phyloP scores from a whole-genome alignment of 2,888 invertebrate genomes.

The Endotricha flammealis region DNA sequence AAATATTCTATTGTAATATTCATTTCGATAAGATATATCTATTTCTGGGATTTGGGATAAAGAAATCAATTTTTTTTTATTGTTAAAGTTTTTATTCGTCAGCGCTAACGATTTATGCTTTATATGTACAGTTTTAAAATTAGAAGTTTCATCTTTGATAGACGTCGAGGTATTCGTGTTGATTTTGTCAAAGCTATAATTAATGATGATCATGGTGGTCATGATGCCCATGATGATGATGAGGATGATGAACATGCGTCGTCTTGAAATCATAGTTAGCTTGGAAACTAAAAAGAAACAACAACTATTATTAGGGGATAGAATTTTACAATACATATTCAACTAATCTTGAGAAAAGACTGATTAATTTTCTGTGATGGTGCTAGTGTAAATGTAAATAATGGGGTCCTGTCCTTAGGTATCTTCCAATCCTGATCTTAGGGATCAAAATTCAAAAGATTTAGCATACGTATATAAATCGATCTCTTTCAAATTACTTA shows the following conservation, averaged over 20 bases:
- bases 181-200: conserved; percentile 33
- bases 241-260: conserved; percentile 44
- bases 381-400: too few relatives aligned
- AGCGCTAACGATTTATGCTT: conserved; percentile 38
- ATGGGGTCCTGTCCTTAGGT: too few relatives aligned
- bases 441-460: too few relatives aligned
- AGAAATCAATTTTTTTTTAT: conserved; percentile 2
- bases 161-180: conserved; percentile 31
- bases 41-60: neutral
- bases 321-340: too few relatives aligned
- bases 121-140: conserved; percentile 20
- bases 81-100: conserved; percentile 33
- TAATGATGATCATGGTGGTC: conserved; percentile 31
- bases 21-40: too few relatives aligned
- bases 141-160: conserved; percentile 24
- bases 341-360: too few relatives aligned
- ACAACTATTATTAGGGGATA: too few relatives aligned
- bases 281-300: conserved; percentile 43
- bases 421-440: too few relatives aligned
- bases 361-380: too few relatives aligned
- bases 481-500: too few relatives aligned
- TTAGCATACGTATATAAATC: too few relatives aligned
- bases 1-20: too few relatives aligned
- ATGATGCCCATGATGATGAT: conserved; percentile 24
- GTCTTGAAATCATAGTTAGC: conserved; percentile 52